phyloP scores from a whole-genome alignment of 2,797 vertebrate genomes.

The Coreius guichenoti region DNA sequence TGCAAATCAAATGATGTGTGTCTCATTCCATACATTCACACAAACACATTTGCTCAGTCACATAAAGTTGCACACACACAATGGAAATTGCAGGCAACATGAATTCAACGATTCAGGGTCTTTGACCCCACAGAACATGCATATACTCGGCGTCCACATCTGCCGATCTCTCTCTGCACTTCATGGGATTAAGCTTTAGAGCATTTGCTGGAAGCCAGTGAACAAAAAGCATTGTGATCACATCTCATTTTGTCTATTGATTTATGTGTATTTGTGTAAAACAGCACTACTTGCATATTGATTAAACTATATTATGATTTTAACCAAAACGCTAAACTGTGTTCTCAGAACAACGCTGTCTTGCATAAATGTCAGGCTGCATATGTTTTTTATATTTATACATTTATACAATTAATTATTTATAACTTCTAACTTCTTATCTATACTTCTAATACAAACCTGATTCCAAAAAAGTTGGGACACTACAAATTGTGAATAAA shows the following conservation, averaged over 20 bases:
- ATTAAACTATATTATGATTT: not conserved
- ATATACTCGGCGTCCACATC: not conserved
- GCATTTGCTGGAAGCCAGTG: not conserved
- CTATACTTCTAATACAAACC: no score
- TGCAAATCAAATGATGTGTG: not conserved
- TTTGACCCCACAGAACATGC: not conserved
- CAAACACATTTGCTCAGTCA: not conserved
- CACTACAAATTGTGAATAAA: no score
- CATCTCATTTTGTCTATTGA: not conserved
- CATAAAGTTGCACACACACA: not conserved
- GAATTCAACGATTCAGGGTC: conserved; percentile 34
- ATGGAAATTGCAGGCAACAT: conserved; percentile 57
- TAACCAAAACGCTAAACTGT: not conserved
- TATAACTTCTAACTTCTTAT: no score
- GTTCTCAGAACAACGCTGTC: not conserved
- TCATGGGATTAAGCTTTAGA: conserved; percentile 29
- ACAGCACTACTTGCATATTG: not conserved
- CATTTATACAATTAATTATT: not conserved
- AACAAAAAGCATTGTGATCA: conserved; percentile 2
- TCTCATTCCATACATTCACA: conserved; percentile 27
- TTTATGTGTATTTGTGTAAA: not conserved
- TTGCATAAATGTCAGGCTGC: not conserved
- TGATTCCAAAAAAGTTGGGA: no score
- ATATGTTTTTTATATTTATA: not conserved
- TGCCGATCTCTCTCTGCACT: conserved; percentile 12